A percentile compares a stretch with the other conserved stretches of the same genome.
Evolutionary conservation across 2,797 vertebrate genomes (phyloP).

Genomic region (Propithecus deckenii): DNA sequence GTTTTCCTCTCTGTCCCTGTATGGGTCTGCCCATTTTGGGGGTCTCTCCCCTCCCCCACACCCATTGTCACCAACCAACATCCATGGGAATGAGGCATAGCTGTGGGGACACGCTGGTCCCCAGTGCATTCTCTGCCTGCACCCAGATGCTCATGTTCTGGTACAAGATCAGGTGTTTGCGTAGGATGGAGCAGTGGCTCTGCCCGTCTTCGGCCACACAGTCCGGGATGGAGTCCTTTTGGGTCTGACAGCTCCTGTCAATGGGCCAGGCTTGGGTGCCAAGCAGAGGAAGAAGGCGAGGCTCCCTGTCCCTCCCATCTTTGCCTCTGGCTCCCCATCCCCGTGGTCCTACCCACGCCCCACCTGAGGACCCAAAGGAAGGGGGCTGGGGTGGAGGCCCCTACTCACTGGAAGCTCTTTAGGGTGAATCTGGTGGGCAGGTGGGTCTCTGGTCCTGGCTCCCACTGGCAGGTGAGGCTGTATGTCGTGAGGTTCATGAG

Average conservation of each 20-base stretch:
- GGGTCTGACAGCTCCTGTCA: slow-evolving; percentile 77
- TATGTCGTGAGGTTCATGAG: slow-evolving; percentile 85
- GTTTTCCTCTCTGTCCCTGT: not conserved
- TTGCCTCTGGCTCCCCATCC: not conserved
- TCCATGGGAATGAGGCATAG: slow-evolving; percentile 88
- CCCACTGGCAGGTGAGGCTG: slow-evolving; percentile 90
- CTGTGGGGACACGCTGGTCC: slow-evolving; percentile 75
- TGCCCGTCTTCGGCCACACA: slow-evolving; percentile 63
- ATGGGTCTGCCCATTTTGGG: not conserved
- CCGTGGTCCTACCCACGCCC: not conserved
- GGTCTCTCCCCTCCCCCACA: not conserved
- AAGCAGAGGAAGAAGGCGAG: not conserved
- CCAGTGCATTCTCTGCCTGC: slow-evolving; percentile 88
- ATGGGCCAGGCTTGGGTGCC: slow-evolving; percentile 11
- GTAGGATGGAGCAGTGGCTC: slow-evolving; percentile 85
- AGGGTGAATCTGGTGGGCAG: slow-evolving; percentile 85
- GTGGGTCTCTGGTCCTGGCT: slow-evolving; percentile 82
- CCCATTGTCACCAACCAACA: slow-evolving; percentile 85
- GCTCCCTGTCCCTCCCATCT: not conserved
- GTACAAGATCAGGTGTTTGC: slow-evolving; percentile 84
- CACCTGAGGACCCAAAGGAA: not conserved
- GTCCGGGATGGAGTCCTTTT: not conserved
- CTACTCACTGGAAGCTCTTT: slow-evolving; percentile 79
- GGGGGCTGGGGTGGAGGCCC: not conserved
- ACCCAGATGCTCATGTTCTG: slow-evolving; percentile 88